Evolutionary conservation across 2,888 invertebrate species (phyloP).

Genomic region (Pyralis farinalis): DNA sequence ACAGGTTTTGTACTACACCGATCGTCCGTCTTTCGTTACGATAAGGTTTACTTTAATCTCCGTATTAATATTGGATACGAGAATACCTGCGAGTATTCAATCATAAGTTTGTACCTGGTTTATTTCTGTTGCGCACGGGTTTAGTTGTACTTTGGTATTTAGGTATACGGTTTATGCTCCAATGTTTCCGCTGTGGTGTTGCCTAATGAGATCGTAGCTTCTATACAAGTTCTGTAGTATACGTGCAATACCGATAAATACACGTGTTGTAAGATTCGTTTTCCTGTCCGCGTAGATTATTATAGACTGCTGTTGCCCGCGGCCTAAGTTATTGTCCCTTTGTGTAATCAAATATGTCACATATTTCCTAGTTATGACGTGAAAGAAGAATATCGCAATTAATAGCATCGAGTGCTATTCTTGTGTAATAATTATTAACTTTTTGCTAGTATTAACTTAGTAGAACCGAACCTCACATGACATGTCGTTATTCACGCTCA

Average conservation of each 20-base stretch:
- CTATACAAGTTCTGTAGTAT: slow-evolving; percentile 3
- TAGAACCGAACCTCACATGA: too few relatives aligned
- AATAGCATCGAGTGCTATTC: too few relatives aligned
- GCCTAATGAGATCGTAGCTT: slow-evolving; percentile 38
- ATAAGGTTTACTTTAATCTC: slow-evolving; percentile 68
- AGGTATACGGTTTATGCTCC: slow-evolving; percentile 47
- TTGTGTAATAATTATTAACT: too few relatives aligned
- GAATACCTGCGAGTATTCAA: slow-evolving; percentile 74
- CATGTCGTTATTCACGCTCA: too few relatives aligned
- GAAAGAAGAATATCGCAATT: too few relatives aligned
- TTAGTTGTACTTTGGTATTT: slow-evolving; percentile 34
- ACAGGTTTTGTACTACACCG: slow-evolving; percentile 45
- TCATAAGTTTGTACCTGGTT: slow-evolving; percentile 77
- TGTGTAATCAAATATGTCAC: too few relatives aligned
- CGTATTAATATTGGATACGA: slow-evolving; percentile 66
- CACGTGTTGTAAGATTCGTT: slow-evolving; percentile 9
- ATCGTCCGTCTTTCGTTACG: slow-evolving; percentile 65
- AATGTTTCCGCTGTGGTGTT: slow-evolving; percentile 44
- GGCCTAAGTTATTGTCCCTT: too few relatives aligned
- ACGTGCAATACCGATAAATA: slow-evolving; percentile 15
- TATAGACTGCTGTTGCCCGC: too few relatives aligned
- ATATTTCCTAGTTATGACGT: too few relatives aligned
- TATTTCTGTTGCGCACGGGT: slow-evolving; percentile 68
- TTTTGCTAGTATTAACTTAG: too few relatives aligned
- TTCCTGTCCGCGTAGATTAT: not conserved